Percentiles rank a stretch among this genome's conserved stretches.
phyloP scores from a whole-genome alignment of 1,140 invertebrate species.

The Harpegnathos saltator region DNA sequence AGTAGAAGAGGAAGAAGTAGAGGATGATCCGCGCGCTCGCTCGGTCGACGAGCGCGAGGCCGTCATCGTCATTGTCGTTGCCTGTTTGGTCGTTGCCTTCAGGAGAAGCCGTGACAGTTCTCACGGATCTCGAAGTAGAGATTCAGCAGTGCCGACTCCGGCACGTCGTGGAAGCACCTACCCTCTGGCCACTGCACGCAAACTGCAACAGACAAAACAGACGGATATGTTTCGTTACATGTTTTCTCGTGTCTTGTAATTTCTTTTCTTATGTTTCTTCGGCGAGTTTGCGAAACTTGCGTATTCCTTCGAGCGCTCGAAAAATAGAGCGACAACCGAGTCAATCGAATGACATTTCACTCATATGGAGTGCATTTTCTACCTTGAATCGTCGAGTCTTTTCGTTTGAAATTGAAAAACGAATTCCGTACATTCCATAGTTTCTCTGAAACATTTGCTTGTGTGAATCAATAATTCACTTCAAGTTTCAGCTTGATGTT shows the following conservation, averaged over 20 bases:
- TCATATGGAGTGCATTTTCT: too few species aligned
- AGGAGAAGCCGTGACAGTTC: slow-evolving; percentile 83
- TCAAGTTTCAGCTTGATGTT: too few species aligned
- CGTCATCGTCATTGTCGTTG: slow-evolving; percentile 70
- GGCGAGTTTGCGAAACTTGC: neutral
- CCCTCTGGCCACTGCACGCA: slow-evolving; percentile 95
- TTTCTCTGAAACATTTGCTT: too few species aligned
- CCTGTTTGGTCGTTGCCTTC: slow-evolving; percentile 78
- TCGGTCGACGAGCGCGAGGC: slow-evolving; percentile 42
- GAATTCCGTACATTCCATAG: too few species aligned
- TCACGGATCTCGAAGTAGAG: slow-evolving; percentile 83
- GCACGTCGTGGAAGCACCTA: slow-evolving; percentile 87
- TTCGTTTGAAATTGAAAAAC: too few species aligned
- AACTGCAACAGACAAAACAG: slow-evolving; percentile 88
- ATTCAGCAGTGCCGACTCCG: slow-evolving; percentile 83
- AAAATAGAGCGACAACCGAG: too few species aligned
- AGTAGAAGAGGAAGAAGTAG: too few species aligned
- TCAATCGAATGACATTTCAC: too few species aligned
- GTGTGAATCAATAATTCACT: too few species aligned
- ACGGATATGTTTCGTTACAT: neutral
- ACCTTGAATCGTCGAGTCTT: too few species aligned
- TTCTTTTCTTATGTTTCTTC: neutral
- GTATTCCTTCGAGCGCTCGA: too few species aligned
- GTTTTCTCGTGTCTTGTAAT: too few species aligned
- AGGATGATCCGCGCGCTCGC: slow-evolving; percentile 47